Evolutionary conservation across 2,113 vertebrate species (phyloP).

Genomic region (Mystacornis crossleyi): DNA sequence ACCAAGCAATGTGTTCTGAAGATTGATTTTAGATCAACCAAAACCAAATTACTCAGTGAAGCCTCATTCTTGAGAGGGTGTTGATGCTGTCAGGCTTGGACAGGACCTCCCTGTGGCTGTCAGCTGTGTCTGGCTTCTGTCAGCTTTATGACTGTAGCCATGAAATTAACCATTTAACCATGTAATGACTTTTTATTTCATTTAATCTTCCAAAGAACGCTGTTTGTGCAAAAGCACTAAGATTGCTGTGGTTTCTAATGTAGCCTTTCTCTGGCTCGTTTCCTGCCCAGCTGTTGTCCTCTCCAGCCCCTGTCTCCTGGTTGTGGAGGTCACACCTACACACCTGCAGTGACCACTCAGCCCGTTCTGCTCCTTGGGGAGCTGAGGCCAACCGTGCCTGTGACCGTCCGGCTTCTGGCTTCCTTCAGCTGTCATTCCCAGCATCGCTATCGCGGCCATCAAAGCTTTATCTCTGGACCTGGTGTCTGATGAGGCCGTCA

Average conservation of each 20-base stretch:
- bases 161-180: constrained; percentile 51
- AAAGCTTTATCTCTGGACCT: background rate
- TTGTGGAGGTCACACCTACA: background rate
- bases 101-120: background rate
- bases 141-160: background rate
- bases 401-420: background rate
- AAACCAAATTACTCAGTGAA: background rate
- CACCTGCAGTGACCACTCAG: background rate
- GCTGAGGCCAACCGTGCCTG: background rate
- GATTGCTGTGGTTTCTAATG: background rate
- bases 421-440: background rate
- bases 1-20: background rate
- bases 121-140: constrained; percentile 1
- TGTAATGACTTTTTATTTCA: constrained; percentile 31
- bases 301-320: background rate
- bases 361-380: background rate
- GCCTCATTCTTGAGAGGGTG: background rate
- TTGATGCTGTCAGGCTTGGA: background rate
- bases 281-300: constrained; percentile 52
- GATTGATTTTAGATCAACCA: background rate
- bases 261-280: constrained; percentile 7
- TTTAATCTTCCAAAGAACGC: constrained; percentile 4
- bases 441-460: background rate
- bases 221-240: background rate
- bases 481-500: background rate